Base-by-base conservation (phyloP, 1,140 invertebrate species). In the Pomacea maculata region DNA sequence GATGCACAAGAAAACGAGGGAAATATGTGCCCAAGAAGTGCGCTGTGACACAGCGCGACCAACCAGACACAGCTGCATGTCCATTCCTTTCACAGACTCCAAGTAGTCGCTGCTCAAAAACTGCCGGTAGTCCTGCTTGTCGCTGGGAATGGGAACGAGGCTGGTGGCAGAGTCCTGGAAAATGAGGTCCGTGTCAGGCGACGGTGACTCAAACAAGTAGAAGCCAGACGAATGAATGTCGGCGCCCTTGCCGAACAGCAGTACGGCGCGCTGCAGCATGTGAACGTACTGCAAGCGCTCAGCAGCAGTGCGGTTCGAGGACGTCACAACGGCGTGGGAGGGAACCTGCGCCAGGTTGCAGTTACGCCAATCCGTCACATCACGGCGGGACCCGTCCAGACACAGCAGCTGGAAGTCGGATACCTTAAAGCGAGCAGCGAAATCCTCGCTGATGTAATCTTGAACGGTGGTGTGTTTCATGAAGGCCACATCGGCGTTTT, bases 291-390 rank as follows among this genome's bases (percentile, higher is more conserved):
- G 78, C 52, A 63, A 67, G 68, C 75, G 55, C 17, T 79, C 71
- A 5, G 70, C 68, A 10, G n/a, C 19, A 19, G 78, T 93, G 87
- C 97, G 97, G 84, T 94, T 94, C 11, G 95, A 94, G 71, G 96
- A 92, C 0, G 97, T 95, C n/a, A 99, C 96, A 29, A 98, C 93
- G 0, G 97, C 97, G 85, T 98, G 97, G 0, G 96, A 94, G 68
- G 96, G 95, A 0, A 98, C 96, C 89, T 95, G 95, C 25, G 97
- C 97, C 54, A 99, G 90, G 91, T 98, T 97, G 88, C 97, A 99
- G 25, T 92, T 90, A 75, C 92, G 90, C 88, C 96, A 98, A 15
- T 96, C 94, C 45, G 93, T 92, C 34, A 96, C 93, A 21, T 94
- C 93, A n/a, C 89, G 86, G 19, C 94, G 94, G 1, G 92, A 93